phyloP scores from a whole-genome alignment of 1,140 invertebrate species.

The Sarcophaga peregrina region DNA sequence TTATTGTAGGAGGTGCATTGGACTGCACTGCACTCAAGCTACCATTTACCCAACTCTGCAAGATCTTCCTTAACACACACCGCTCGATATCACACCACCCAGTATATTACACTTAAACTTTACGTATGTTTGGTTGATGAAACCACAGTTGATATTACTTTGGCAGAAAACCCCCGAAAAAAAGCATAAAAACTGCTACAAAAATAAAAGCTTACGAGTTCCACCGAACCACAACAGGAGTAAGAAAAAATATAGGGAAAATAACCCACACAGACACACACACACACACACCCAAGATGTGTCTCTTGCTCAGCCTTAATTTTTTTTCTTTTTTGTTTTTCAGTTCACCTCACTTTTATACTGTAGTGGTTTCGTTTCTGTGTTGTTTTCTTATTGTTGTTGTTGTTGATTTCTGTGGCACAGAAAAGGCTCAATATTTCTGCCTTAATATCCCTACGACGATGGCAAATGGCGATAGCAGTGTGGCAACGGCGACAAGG shows the following conservation, averaged over 20 bases:
- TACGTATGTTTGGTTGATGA: not conserved
- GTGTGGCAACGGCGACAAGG: not conserved
- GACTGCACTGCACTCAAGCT: not conserved
- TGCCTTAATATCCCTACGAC: constrained; percentile 39
- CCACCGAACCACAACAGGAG: not conserved
- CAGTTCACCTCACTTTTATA: not conserved
- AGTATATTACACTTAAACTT: not conserved
- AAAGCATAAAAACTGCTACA: too few species aligned
- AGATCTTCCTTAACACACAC: not conserved
- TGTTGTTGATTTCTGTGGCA: not conserved
- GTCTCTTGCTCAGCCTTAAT: constrained; percentile 20
- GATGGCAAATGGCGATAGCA: not conserved
- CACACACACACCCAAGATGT: not conserved
- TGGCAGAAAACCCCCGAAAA: too few species aligned
- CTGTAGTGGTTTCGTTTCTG: not conserved
- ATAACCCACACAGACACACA: not conserved
- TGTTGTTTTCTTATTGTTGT: not conserved
- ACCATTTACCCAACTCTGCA: not conserved
- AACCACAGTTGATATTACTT: not conserved
- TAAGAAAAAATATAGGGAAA: not conserved
- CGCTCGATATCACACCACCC: not conserved
- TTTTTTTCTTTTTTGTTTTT: not conserved
- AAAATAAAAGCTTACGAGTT: not conserved
- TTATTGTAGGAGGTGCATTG: constrained; percentile 12
- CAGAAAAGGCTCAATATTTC: constrained; percentile 30